Conservation (phyloP, 2,888 invertebrate genomes). For the Lasioglossum oenotherae region DNA sequence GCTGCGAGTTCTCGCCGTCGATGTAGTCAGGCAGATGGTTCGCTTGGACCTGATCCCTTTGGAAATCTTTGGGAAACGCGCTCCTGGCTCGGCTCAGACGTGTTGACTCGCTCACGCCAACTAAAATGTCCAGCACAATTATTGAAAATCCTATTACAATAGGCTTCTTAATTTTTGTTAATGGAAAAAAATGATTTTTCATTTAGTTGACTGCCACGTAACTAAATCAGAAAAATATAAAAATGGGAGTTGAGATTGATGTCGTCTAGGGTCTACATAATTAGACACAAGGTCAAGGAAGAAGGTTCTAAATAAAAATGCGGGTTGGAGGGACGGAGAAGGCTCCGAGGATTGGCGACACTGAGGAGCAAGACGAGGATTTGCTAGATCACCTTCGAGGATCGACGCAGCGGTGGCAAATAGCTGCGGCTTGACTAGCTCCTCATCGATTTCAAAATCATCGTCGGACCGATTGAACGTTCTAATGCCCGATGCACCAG, state of each 20-base stretch:
- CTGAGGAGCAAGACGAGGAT: neutral
- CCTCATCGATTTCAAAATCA: conserved; percentile 74
- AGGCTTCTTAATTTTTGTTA: neutral
- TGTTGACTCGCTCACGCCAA: conserved; percentile 76
- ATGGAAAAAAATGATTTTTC: neutral
- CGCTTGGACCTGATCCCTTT: conserved; percentile 75
- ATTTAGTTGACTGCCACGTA: no score
- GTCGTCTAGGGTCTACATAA: neutral
- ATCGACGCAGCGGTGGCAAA: conserved; percentile 78
- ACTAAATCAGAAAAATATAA: neutral
- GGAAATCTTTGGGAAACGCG: conserved; percentile 77
- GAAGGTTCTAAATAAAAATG: neutral
- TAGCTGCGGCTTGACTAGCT: conserved; percentile 72
- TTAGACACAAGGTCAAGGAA: neutral
- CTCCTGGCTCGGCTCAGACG: conserved; percentile 79
- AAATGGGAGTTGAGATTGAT: neutral
- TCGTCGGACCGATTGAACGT: conserved; percentile 75
- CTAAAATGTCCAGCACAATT: conserved; percentile 38
- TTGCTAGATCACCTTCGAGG: conserved; percentile 70
- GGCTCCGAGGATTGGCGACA: neutral
- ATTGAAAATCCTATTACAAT: no score
- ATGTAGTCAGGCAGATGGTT: conserved; percentile 71
- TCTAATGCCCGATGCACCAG: conserved; percentile 58
- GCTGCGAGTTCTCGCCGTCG: conserved; percentile 66
- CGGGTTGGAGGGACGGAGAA: neutral